A percentile compares a stretch with the other conserved stretches of the same genome.
These are phyloP conservation scores for Chloroceryle inda DNA, from an alignment of 2,797 vertebrate genomes.

Conservation along the genomic window DNA sequence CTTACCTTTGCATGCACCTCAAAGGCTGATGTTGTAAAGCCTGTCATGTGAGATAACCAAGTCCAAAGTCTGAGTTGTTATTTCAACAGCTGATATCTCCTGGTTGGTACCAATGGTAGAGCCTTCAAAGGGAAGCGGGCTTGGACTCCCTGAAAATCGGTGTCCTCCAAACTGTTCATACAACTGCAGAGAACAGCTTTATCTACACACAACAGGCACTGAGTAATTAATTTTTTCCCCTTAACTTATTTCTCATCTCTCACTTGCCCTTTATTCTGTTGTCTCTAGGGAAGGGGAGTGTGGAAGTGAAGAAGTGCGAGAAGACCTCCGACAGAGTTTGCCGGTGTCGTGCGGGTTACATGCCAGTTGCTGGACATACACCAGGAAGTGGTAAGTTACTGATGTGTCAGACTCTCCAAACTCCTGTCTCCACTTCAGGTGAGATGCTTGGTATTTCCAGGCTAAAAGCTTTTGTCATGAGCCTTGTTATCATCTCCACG, in stretches of 20 bases:
- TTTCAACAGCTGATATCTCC: neutral
- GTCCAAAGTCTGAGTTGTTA: neutral
- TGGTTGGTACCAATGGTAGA: neutral
- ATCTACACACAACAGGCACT: rapidly evolving
- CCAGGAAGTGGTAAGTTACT: neutral
- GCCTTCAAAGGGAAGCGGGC: neutral
- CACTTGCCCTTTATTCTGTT: neutral
- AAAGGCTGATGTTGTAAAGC: neutral
- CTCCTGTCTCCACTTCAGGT: too few relatives aligned
- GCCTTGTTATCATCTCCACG: neutral
- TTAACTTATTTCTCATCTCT: neutral
- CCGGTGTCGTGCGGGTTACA: neutral
- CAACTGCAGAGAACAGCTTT: too few relatives aligned
- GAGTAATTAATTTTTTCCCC: neutral
- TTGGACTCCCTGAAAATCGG: neutral
- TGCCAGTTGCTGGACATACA: rapidly evolving
- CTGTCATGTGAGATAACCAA: rapidly evolving
- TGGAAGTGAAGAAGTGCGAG: conserved; percentile 65
- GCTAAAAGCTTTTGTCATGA: neutral
- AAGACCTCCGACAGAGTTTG: conserved; percentile 45
- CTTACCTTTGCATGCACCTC: neutral
- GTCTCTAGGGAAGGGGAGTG: conserved; percentile 36
- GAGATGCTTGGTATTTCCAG: neutral
- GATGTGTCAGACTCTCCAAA: too few relatives aligned
- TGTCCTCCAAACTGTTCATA: neutral